Conservation (phyloP, 2,888 invertebrate species). For the Sepiola atlantica region DNA sequence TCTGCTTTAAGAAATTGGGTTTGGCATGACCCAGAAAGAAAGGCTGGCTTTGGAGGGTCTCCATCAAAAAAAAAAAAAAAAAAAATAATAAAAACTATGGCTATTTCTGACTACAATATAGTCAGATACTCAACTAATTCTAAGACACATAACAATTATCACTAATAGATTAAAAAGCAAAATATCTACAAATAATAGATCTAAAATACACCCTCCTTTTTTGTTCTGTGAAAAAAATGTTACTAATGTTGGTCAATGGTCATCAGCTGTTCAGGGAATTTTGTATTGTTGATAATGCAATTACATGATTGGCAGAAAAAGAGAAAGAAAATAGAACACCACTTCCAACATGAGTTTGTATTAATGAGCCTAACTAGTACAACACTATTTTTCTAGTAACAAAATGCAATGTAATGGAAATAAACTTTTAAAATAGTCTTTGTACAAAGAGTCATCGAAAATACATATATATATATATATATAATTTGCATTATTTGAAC, state of each 20-base stretch:
- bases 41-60: constrained; percentile 15
- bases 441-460: not conserved
- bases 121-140: not conserved
- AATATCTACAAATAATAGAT: not conserved
- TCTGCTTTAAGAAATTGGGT: constrained; percentile 13
- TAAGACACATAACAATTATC: not conserved
- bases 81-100: not conserved
- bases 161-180: not conserved
- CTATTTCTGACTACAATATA: not conserved
- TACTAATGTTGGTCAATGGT: not conserved
- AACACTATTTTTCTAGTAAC: not conserved
- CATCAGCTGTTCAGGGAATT: not conserved
- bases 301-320: not conserved
- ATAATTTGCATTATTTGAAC: too few species aligned
- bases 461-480: not conserved
- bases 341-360: not conserved
- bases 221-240: not conserved
- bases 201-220: not conserved
- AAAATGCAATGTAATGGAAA: not conserved
- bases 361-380: not conserved
- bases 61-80: not conserved
- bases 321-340: not conserved
- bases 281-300: not conserved
- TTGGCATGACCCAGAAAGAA: not conserved
- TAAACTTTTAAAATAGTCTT: not conserved